Percentiles rank a stretch among this genome's conserved stretches.
Evolutionary conservation across 2,888 invertebrate genomes (phyloP).

Genomic region (Chouioia cunea): DNA sequence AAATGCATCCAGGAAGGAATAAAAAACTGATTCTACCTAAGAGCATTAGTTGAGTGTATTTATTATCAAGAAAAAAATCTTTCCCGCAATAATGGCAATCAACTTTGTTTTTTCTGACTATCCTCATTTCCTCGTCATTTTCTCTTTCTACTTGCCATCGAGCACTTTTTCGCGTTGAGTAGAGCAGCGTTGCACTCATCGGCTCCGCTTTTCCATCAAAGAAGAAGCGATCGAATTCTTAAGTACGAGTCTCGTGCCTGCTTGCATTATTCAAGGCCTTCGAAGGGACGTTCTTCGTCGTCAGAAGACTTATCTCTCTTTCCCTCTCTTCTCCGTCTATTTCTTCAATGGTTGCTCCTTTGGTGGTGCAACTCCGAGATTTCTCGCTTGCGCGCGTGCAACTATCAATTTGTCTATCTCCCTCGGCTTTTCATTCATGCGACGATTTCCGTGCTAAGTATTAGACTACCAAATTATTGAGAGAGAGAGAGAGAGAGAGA

Average conservation of each 20-base stretch:
- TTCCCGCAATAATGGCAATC: background rate
- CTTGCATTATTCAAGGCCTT: conserved; percentile 64
- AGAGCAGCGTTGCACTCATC: background rate
- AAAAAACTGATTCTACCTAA: too few relatives aligned
- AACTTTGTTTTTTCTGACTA: conserved; percentile 3
- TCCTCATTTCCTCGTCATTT: conserved; percentile 16
- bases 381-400: conserved; percentile 53
- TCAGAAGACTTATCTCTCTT: conserved; percentile 10
- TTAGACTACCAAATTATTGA: conserved; percentile 68
- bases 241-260: conserved; percentile 53
- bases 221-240: conserved; percentile 58
- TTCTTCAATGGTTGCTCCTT: conserved; percentile 1
- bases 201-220: conserved; percentile 28
- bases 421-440: background rate
- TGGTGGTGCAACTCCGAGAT: conserved; percentile 43
- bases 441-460: conserved; percentile 45
- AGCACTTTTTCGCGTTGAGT: too few relatives aligned
- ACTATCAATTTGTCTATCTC: conserved; percentile 60
- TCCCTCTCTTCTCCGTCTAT: background rate
- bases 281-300: conserved; percentile 44
- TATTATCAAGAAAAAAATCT: background rate
- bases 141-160: background rate
- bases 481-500: too few relatives aligned
- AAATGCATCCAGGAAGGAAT: too few relatives aligned
- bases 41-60: too few relatives aligned